Base-by-base conservation (phyloP, 1,140 invertebrate genomes). In the Philopotamus ludificatus region DNA sequence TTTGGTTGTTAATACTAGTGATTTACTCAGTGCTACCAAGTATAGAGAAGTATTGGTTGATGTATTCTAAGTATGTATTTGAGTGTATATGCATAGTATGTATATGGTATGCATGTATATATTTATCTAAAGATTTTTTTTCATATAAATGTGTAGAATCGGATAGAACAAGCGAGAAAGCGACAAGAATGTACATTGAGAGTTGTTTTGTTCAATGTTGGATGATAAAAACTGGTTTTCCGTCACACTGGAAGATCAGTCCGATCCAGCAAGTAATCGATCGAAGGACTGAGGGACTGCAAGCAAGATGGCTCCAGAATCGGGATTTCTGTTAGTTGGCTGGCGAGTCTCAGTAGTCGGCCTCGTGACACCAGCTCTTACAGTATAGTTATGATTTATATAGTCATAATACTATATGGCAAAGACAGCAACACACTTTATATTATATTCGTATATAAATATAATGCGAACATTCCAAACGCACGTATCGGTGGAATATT, bases 341-440 rank as follows among this genome's bases (percentile, higher is more conserved):
- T 59, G 64, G 64, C 55, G 63, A 50, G 25, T 66, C 64, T 59
- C 60, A 49, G 20, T 22, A 63, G 53, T 57, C 67, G 16, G 64
- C 63, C 49, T 50, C 50, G 51, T 55, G 25, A 61, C 67, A 65
- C 67, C 64, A 60, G 51, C 39, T 51, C 54, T 59, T 42, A 47
- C 44, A 59, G 51, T 64, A 62, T 68, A 64, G 65, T 65, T 68
- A 34, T 61, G 20, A n/a, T n/a, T 54, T 69, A 69, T 60, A 39
- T 39, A n/a, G 12, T 7, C 12, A 7, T 4, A 34, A 34, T 47
- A 50, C 60, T 41, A 59, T 44, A 39, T 55, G 3, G 23, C 25
- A 42, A 64, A 66, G 64, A 70, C 68, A 70, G 68, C 68, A 70
- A 70, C 68, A 70, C 68, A 70, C 68, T 70, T 60, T n/a, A n/a